Percentiles rank a stretch among this genome's conserved stretches.
These are phyloP conservation scores for Bostrychus sinensis DNA, from an alignment of 2,113 vertebrate genomes.

Conservation along the genomic window DNA sequence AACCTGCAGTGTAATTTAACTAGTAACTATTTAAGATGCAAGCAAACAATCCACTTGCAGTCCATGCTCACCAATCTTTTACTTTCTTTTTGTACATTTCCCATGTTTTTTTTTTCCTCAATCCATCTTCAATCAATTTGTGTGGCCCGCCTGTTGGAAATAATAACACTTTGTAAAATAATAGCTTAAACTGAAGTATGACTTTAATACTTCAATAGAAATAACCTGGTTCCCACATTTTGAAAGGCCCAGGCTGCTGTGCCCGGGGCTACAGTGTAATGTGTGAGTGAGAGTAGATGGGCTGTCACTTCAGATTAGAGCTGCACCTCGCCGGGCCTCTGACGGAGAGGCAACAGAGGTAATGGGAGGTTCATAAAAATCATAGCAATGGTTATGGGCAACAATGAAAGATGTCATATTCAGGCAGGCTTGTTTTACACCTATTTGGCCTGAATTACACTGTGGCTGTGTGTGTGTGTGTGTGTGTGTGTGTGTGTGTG, in stretches of 20 bases:
- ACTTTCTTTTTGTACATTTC: no score
- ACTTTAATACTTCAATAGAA: constrained; percentile 99
- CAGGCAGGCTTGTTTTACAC: constrained; percentile 49
- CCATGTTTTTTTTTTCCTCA: no score
- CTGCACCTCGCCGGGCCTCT: constrained; percentile 89
- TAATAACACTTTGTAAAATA: constrained; percentile 83
- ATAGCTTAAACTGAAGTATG: constrained; percentile 99
- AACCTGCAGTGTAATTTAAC: no score
- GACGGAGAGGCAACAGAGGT: constrained; percentile 92
- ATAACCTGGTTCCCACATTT: constrained; percentile 98
- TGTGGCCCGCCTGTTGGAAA: constrained; percentile 41
- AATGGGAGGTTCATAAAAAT: constrained; percentile 97
- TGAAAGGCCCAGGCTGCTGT: constrained; percentile 90
- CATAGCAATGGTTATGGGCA: constrained; percentile 84
- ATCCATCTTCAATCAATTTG: constrained; percentile 32
- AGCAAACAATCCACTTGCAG: no score
- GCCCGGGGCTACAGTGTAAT: constrained; percentile 95
- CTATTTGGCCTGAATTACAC: constrained; percentile 77
- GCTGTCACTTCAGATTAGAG: constrained; percentile 98
- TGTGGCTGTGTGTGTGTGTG: constrained; percentile 42
- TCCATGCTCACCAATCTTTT: no score
- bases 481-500: constrained; percentile 20
- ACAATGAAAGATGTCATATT: constrained; percentile 55
- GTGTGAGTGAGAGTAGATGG: constrained; percentile 95
- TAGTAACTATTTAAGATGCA: no score